Evolutionary conservation across 2,888 invertebrate species (phyloP).

Genomic region (Rhingia campestris): DNA sequence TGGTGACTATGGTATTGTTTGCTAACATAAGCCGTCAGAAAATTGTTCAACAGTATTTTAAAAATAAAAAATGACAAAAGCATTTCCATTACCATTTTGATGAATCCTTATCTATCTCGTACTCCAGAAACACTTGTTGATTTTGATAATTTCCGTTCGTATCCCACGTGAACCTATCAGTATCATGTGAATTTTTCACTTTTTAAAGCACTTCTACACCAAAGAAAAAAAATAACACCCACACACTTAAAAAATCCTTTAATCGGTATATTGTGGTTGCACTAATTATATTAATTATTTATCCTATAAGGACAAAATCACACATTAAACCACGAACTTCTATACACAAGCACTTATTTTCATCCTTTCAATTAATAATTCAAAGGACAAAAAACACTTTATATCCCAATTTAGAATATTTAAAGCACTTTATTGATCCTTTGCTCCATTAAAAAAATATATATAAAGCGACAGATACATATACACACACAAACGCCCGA

Average conservation of each 20-base stretch:
- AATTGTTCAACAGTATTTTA: too few species aligned
- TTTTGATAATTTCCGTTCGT: not conserved
- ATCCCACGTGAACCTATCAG: slow-evolving; percentile 7
- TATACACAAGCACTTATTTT: not conserved
- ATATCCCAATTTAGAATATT: slow-evolving; percentile 34
- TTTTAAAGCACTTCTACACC: not conserved
- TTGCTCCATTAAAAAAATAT: not conserved
- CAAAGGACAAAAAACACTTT: slow-evolving; percentile 9
- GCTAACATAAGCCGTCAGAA: too few species aligned
- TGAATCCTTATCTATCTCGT: slow-evolving; percentile 20
- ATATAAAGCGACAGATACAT: not conserved
- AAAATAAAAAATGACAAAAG: too few species aligned
- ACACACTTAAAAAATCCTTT: not conserved
- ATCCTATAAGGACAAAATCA: slow-evolving; percentile 18
- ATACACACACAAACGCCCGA: not conserved
- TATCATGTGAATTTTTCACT: slow-evolving; percentile 17
- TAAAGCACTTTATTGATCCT: slow-evolving; percentile 47
- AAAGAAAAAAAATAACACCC: not conserved
- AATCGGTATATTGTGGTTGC: not conserved
- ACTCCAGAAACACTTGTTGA: slow-evolving; percentile 57
- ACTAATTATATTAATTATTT: slow-evolving; percentile 6
- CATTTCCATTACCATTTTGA: slow-evolving; percentile 48
- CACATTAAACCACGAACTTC: not conserved
- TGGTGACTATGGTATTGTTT: too few species aligned
- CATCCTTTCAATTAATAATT: slow-evolving; percentile 10